A percentile compares a stretch with the other conserved stretches of the same genome.
Conservation (phyloP, 2,888 invertebrate genomes). For the Leucophenga maculata region DNA sequence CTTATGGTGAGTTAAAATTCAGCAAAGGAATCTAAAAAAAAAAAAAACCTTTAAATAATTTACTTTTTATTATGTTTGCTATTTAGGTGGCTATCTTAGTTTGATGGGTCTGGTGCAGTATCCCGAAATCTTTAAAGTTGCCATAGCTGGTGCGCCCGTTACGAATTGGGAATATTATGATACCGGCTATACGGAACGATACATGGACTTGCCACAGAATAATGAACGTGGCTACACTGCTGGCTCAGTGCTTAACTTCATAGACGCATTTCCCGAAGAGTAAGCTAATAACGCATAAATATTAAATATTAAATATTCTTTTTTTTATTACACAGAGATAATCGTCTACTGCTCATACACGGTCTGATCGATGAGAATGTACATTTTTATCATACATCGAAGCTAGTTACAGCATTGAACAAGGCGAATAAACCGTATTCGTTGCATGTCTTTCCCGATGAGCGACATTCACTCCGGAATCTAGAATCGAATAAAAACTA, state of each 20-base stretch:
- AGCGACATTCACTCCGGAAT: constrained; percentile 94
- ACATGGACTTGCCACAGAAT: constrained; percentile 89
- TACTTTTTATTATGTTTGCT: background rate
- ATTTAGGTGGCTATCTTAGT: constrained; percentile 89
- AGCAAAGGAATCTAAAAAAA: background rate
- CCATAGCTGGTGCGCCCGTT: constrained; percentile 97
- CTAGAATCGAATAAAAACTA: constrained; percentile 96
- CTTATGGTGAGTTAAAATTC: constrained; percentile 81
- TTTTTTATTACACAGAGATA: constrained; percentile 76
- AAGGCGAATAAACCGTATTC: constrained; percentile 97
- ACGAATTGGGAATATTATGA: constrained; percentile 98
- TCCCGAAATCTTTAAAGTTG: constrained; percentile 94
- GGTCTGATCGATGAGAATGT: constrained; percentile 99
- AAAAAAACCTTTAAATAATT: background rate
- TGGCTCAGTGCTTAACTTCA: constrained; percentile 88
- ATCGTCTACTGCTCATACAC: constrained; percentile 93
- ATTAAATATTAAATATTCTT: background rate
- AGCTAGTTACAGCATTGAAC: constrained; percentile 90
- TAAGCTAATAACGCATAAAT: constrained; percentile 71
- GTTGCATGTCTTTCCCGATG: constrained; percentile 95
- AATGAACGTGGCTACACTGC: constrained; percentile 86
- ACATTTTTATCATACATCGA: constrained; percentile 96
- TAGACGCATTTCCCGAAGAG: constrained; percentile 93
- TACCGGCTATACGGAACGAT: constrained; percentile 98
- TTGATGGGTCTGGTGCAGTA: constrained; percentile 94